Percentiles rank a stretch among this genome's conserved stretches.
phyloP scores from a whole-genome alignment of 2,113 vertebrate species.

The Datnioides undecimradiatus region DNA sequence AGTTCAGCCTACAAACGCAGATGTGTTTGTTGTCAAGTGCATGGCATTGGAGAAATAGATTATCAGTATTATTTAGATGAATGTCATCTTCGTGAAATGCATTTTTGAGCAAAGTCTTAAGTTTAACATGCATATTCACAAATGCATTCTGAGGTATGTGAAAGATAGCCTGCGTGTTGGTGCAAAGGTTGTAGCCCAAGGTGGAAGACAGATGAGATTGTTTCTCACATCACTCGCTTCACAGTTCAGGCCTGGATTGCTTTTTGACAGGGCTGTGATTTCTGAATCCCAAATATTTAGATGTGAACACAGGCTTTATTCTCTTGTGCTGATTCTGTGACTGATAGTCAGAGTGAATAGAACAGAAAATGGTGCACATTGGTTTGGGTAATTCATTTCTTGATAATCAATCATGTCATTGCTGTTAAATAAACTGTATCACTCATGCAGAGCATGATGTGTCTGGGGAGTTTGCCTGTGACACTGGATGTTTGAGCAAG shows the following conservation, averaged over 20 bases:
- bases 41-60: neutral
- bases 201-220: conserved; percentile 42
- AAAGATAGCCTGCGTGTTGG: conserved; percentile 49
- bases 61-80: neutral
- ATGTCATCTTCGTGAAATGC: neutral
- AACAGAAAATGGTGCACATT: neutral
- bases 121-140: conserved; percentile 16
- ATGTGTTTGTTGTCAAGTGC: conserved; percentile 18
- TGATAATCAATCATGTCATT: neutral
- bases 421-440: neutral
- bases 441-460: neutral
- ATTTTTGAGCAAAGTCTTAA: conserved; percentile 5
- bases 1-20: neutral
- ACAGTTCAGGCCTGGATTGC: conserved; percentile 17
- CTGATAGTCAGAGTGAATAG: neutral
- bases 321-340: neutral
- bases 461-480: neutral
- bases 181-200: conserved; percentile 59
- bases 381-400: neutral
- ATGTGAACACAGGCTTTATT: neutral
- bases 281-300: conserved; percentile 10
- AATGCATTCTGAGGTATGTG: conserved; percentile 38
- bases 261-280: conserved; percentile 25
- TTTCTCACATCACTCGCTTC: conserved; percentile 48
- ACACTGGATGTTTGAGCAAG: conserved; percentile 8